Evolutionary conservation across 1,140 invertebrate genomes (phyloP).

Genomic region (Chlorops oryzae): DNA sequence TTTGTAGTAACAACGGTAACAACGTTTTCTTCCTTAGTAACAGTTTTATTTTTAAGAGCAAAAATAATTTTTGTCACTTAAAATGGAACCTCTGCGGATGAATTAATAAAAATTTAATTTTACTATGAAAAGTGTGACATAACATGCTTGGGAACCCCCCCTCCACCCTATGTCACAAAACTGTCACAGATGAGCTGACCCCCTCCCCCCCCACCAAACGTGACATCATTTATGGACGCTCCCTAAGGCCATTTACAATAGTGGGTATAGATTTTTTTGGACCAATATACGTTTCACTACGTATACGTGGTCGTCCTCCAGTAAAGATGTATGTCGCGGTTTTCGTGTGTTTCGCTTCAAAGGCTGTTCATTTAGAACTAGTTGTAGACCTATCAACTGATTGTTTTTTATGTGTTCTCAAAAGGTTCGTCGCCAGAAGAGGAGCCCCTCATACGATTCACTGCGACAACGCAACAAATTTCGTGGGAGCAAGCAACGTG

Average conservation of each 20-base stretch:
- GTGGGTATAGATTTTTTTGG: conserved; percentile 36
- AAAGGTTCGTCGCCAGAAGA: conserved; percentile 19
- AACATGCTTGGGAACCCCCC: too few relatives aligned
- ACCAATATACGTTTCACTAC: conserved; percentile 10
- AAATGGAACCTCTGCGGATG: too few relatives aligned
- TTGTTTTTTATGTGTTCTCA: conserved; percentile 17
- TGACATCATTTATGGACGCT: too few relatives aligned
- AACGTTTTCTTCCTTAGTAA: too few relatives aligned
- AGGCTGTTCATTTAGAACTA: conserved; percentile 32
- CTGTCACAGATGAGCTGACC: too few relatives aligned
- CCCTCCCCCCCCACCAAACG: too few relatives aligned
- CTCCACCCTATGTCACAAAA: too few relatives aligned
- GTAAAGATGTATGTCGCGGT: conserved; percentile 15
- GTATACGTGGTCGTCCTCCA: conserved; percentile 2
- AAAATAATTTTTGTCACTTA: too few relatives aligned
- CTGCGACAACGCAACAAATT: conserved; percentile 33
- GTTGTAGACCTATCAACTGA: conserved; percentile 19
- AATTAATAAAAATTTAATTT: too few relatives aligned
- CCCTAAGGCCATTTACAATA: conserved; percentile 25
- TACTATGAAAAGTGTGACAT: too few relatives aligned
- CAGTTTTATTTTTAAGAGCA: too few relatives aligned
- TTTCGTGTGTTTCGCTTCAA: conserved; percentile 23
- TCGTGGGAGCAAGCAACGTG: conserved; percentile 18
- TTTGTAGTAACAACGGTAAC: too few relatives aligned
- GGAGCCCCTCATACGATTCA: conserved; percentile 17